A percentile compares a stretch with the other conserved stretches of the same genome.
These are phyloP conservation scores for Anguilla anguilla DNA, from an alignment of 2,797 vertebrate species.

Conservation along the genomic window DNA sequence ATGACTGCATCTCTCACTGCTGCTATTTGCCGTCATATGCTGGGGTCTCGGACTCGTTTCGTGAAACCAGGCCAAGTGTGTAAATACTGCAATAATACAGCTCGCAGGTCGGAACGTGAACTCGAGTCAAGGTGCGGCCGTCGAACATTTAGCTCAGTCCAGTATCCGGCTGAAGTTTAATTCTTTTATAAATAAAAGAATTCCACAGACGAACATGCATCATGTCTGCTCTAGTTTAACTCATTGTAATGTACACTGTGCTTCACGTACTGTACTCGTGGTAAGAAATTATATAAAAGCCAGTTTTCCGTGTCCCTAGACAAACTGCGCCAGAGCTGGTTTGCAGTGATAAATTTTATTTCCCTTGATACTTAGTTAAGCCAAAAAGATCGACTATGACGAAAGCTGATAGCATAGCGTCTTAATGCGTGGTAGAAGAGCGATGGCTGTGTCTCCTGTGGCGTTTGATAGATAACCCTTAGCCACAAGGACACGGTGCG, in stretches of 20 bases:
- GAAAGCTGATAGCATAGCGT: slow-evolving; percentile 3
- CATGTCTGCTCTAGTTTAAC: background rate
- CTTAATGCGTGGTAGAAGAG: slow-evolving; percentile 6
- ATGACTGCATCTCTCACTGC: background rate
- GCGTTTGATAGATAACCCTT: background rate
- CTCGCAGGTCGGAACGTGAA: background rate
- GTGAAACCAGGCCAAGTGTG: background rate
- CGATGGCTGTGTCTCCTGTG: background rate
- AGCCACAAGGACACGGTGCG: slow-evolving; percentile 17
- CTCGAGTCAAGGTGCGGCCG: background rate
- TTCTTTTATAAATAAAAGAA: background rate
- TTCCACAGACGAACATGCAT: background rate
- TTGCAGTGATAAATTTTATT: slow-evolving; percentile 32
- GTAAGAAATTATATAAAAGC: slow-evolving; percentile 14
- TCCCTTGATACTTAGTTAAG: slow-evolving; percentile 26
- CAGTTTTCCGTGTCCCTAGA: slow-evolving; percentile 28
- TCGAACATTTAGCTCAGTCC: background rate
- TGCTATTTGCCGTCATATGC: background rate
- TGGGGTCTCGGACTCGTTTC: background rate
- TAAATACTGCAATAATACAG: background rate
- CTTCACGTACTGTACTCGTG: background rate
- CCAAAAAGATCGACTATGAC: slow-evolving; percentile 36
- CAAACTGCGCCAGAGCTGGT: slow-evolving; percentile 44
- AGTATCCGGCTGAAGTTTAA: background rate
- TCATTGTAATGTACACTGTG: slow-evolving; percentile 7